Evolutionary conservation across 2,888 invertebrate species (phyloP), one percentile per base, ranked within the genome.

Genomic region (Stenchaetothrips biformis): DNA sequence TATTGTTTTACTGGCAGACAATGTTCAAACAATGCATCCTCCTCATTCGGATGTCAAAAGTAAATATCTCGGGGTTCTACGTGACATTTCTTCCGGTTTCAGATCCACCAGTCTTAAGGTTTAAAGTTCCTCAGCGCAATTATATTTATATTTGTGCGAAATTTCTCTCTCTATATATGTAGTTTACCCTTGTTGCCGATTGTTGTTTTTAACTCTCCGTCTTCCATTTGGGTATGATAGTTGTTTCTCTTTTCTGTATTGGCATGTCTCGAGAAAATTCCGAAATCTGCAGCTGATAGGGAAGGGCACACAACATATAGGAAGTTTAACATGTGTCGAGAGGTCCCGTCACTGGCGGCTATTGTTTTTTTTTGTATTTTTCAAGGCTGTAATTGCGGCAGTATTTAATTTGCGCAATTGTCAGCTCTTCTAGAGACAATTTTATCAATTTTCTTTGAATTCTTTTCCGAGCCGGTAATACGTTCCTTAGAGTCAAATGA

Each of bases 401-500:
- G 21, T 7, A 11, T 21, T 25, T 74, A 74, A 25, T 74, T 74
- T 74, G 67, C 67, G 67, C 25, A 74, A 21, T 74, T 74, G 67
- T 11, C 21, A 11, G 21, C 25, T 11, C 0, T 21, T 74, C 59
- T 16, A 13, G 25, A 74, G 67, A 74, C 67, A 25, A 8, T 7
- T 74, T 21, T 21, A 8, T 74, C 25, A 7, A 25, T n/a, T 67
- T n/a, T 74, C 11, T n/a, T 74, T 25, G 3, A 25, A 74, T 74
- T 74, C 67, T 21, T 74, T 74, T 74, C 67, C 67, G 67, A 74
- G 67, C 67, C 67, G 67, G 67, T 74, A 21, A 74, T 25, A 74
- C 67, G 67, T 74, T 74, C 67, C 67, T 74, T 74, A 74, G 67
- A 74, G 67, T 74, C 67, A 74, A 74, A 74, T 74, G 67, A 74